A percentile compares a stretch with the other conserved stretches of the same genome.
Evolutionary conservation across 1,140 invertebrate species (phyloP).

Genomic region (Pachypsylla venusta): DNA sequence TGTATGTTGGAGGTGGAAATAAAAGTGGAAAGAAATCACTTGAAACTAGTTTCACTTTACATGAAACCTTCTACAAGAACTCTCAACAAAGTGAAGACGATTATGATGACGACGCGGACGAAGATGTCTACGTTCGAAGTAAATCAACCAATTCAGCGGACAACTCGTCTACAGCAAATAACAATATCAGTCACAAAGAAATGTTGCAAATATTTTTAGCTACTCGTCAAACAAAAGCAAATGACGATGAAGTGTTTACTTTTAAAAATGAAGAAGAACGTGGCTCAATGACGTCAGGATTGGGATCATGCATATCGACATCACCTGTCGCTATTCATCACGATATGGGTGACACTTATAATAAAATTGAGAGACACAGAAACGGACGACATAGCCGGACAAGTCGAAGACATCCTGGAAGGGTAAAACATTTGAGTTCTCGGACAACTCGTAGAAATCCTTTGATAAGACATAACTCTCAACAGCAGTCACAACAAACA

Average conservation of each 20-base stretch:
- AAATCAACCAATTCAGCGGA: background rate
- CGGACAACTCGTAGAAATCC: background rate
- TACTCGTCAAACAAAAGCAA: background rate
- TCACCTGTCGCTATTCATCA: background rate
- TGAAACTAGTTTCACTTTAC: background rate
- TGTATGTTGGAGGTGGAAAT: background rate
- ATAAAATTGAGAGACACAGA: conserved; percentile 5
- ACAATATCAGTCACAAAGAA: background rate
- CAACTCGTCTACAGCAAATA: background rate
- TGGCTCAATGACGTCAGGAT: background rate
- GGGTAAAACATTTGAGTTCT: conserved; percentile 1
- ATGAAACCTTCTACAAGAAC: background rate
- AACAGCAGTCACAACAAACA: background rate
- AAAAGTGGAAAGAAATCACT: background rate
- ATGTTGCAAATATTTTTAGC: background rate
- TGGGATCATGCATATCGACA: background rate
- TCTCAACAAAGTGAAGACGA: background rate
- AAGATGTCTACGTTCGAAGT: background rate
- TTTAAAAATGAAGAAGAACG: background rate
- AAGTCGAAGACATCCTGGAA: conserved; percentile 2
- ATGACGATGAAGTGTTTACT: background rate
- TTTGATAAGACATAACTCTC: background rate
- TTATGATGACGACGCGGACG: background rate
- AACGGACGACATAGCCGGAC: conserved; percentile 3
- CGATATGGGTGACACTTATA: conserved; percentile 10